Evolutionary conservation across 2,797 vertebrate genomes (phyloP).

Genomic region (Percopsis omiscomaycus): DNA sequence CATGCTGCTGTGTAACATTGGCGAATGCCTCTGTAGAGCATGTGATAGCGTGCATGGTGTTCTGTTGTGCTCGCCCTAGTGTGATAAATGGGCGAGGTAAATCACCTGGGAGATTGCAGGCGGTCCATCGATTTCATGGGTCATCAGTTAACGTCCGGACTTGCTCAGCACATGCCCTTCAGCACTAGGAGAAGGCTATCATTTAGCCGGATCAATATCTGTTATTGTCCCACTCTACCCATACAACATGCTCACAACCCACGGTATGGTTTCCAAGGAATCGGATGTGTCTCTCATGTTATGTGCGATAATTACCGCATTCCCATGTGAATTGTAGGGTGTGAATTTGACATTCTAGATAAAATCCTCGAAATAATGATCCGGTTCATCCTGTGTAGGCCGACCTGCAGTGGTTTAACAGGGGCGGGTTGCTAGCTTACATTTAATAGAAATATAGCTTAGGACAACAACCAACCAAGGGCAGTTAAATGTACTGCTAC

Average conservation of each 20-base stretch:
- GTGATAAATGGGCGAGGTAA: constrained; percentile 64
- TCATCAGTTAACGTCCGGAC: constrained; percentile 72
- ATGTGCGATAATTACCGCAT: constrained; percentile 11
- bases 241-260: constrained; percentile 49
- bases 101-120: constrained; percentile 70
- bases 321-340: constrained; percentile 2
- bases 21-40: constrained; percentile 22
- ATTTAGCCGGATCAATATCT: constrained; percentile 74
- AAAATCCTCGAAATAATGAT: neutral
- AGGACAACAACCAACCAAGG: no score
- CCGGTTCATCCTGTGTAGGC: no score
- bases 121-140: constrained; percentile 69
- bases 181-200: constrained; percentile 63
- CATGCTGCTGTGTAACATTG: constrained; percentile 45
- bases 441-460: no score
- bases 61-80: constrained; percentile 41
- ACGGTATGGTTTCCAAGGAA: constrained; percentile 46
- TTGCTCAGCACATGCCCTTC: constrained; percentile 72
- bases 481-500: no score
- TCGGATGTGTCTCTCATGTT: constrained; percentile 24
- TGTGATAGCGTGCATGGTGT: constrained; percentile 20
- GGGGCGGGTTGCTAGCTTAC: no score
- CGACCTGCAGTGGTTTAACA: no score
- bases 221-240: constrained; percentile 67
- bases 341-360: neutral